These are phyloP conservation scores for Argya squamiceps DNA, from an alignment of 2,797 vertebrate species.

Conservation along the genomic window DNA sequence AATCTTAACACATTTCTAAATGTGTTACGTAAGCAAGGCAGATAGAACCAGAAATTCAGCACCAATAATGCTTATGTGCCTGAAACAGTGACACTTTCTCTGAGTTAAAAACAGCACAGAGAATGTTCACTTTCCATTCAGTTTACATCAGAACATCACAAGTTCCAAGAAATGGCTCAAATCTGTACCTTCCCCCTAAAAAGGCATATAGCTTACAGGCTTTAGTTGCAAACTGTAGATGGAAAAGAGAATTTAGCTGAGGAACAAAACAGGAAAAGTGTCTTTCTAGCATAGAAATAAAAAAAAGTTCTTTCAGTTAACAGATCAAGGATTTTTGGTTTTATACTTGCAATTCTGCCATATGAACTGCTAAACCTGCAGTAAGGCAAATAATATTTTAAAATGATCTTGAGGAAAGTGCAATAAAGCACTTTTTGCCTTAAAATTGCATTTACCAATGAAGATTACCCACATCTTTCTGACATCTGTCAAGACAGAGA, in stretches of 20 bases:
- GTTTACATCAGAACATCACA: background rate
- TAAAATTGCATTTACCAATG: background rate
- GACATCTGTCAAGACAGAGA: background rate
- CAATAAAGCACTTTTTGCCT: background rate
- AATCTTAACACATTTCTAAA: background rate
- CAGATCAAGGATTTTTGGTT: background rate
- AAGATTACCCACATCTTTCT: background rate
- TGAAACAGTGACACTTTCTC: background rate
- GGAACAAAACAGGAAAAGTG: background rate
- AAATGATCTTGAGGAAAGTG: background rate
- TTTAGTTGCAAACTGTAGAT: background rate
- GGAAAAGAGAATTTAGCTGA: background rate
- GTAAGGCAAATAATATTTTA: background rate
- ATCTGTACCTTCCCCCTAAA: background rate
- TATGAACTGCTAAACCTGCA: background rate
- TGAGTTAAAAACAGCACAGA: background rate
- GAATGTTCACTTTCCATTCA: background rate
- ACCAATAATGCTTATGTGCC: background rate
- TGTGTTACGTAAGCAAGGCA: background rate
- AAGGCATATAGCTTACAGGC: background rate
- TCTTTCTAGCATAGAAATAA: background rate
- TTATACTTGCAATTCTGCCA: background rate
- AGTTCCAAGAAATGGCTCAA: background rate
- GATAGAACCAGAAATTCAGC: background rate
- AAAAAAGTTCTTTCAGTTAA: background rate